These are phyloP conservation scores for Frankliniella intonsa DNA, from an alignment of 2,888 invertebrate species.

Conservation along the genomic window DNA sequence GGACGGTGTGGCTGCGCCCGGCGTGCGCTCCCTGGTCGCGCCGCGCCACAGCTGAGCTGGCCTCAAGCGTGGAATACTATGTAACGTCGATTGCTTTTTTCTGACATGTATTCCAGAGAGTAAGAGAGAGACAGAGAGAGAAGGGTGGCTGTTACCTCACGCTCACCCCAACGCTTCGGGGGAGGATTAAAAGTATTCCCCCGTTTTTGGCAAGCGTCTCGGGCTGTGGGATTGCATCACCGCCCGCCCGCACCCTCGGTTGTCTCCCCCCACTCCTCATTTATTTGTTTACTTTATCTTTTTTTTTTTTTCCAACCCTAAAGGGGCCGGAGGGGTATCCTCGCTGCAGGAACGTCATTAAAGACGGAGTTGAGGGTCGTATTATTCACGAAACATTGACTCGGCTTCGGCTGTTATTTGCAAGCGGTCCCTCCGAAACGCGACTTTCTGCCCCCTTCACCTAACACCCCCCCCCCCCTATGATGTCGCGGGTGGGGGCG, in stretches of 20 bases:
- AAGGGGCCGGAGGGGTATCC: neutral
- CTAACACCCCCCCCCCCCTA: neutral
- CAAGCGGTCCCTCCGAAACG: neutral
- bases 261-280: neutral
- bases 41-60: too few species aligned
- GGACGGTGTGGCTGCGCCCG: too few species aligned
- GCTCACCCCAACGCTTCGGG: neutral
- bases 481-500: too few species aligned
- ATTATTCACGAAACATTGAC: constrained; percentile 18
- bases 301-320: neutral
- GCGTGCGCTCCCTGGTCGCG: too few species aligned
- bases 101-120: too few species aligned
- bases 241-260: neutral
- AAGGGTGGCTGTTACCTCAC: too few species aligned
- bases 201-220: neutral
- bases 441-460: neutral
- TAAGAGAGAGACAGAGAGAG: too few species aligned
- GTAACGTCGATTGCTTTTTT: too few species aligned
- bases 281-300: neutral
- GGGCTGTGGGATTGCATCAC: neutral
- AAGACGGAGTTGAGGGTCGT: neutral
- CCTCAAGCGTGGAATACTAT: too few species aligned
- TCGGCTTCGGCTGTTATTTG: constrained; percentile 20
- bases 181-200: constrained; percentile 13
- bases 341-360: neutral